Conservation (phyloP, 2,797 vertebrate species). For the Myioborus miniatus region DNA sequence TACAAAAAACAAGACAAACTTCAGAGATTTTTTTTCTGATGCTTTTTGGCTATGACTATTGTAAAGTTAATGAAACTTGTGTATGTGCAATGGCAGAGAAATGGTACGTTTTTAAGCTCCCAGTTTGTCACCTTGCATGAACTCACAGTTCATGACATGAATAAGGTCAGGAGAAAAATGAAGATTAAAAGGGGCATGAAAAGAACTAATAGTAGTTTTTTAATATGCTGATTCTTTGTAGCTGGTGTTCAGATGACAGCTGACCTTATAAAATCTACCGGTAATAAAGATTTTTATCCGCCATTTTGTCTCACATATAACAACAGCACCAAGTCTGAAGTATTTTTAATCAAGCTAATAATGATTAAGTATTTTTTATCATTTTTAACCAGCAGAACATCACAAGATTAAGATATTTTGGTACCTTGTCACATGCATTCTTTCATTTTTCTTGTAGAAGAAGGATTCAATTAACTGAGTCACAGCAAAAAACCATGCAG, state of each 20-base stretch:
- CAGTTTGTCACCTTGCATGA: conserved; percentile 48
- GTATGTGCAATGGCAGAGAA: conserved; percentile 41
- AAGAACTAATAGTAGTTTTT: conserved; percentile 1
- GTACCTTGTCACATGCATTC: background rate
- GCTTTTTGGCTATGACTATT: conserved; percentile 30
- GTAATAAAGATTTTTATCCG: background rate
- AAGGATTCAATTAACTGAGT: conserved; percentile 57
- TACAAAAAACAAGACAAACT: conserved; percentile 31
- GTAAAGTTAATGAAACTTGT: background rate
- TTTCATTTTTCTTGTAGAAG: conserved; percentile 28
- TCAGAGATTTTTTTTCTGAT: background rate
- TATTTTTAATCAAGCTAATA: background rate
- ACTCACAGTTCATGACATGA: background rate
- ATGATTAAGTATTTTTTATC: background rate
- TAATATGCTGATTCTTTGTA: background rate
- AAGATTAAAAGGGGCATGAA: background rate
- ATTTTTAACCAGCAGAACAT: background rate
- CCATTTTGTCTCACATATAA: background rate
- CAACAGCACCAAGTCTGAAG: background rate
- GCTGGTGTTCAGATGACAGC: background rate
- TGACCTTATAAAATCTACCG: conserved; percentile 14
- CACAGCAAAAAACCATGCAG: conserved; percentile 40
- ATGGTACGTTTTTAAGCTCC: conserved; percentile 47
- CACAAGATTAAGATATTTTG: conserved; percentile 25
- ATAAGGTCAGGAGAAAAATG: conserved; percentile 9